Evolutionary conservation across 2,797 vertebrate species (phyloP), one percentile per base, ranked within the genome.

Genomic region (Leucoraja ocellata): DNA sequence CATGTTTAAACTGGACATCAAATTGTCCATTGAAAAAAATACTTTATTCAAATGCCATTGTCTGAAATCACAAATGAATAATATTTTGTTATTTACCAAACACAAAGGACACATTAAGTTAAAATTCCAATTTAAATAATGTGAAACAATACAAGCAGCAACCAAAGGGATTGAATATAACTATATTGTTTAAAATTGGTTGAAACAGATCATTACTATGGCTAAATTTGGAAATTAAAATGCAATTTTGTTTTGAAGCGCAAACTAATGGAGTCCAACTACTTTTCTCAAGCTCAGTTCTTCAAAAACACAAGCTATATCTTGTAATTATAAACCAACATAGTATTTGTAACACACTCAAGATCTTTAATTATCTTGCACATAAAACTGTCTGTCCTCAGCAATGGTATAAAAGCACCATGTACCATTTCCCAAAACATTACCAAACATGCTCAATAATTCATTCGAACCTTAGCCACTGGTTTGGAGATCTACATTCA

Each of bases 171-270:
- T 14, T 36, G 14, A 61, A 32, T 65, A 54, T 54, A 54, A 88
- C 32, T 68, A 63, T 1, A 21, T 36, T 88, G 65, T n/a, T 11
- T 10, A 21, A 58, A 54, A 81, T 28, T 58, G 3, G 36, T 5
- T 80, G 25, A 2, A 84, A 84, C 10, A 23, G 8, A 88, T n/a
- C 32, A 63, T 16, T n/a, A 86, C 61, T 16, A 68, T 7, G 18
- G 6, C 61, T 88, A 88, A 68, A 36, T 68, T 88, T 36, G 18
- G n/a, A 88, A 88, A 36, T 65, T 88, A n/a, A 86, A 88, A 36
- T 28, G 0, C 7, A 13, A 4, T 54, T 28, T 88, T 36, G 18
- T 68, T 88, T 88, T 16, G 32, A 81, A 54, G 46, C 7, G 71
- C 18, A 21, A 74, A 74, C 71, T 21, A 74, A 68, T 36, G 14